A percentile compares a stretch with the other conserved stretches of the same genome.
Conservation (phyloP, 92 coral and sea anemone species). For the Epizoanthus rinbou region DNA sequence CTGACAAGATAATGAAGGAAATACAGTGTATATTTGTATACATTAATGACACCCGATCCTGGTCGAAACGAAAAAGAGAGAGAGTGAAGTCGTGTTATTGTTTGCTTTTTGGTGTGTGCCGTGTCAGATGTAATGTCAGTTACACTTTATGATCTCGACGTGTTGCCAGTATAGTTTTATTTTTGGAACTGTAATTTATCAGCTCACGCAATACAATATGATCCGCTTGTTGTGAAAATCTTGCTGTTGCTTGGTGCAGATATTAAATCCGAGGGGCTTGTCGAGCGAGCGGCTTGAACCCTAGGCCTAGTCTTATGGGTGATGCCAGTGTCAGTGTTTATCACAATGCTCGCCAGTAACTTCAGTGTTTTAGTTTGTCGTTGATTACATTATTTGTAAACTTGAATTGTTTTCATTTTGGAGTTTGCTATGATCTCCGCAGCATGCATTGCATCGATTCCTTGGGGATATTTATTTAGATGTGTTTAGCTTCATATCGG, state of each 20-base stretch:
- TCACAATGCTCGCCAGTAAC: constrained; percentile 4
- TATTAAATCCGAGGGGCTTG: not conserved
- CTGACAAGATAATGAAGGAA: constrained; percentile 39
- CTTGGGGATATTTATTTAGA: constrained; percentile 32
- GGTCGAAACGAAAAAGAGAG: constrained; percentile 10
- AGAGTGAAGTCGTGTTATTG: constrained; percentile 30
- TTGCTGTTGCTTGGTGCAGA: constrained; percentile 17
- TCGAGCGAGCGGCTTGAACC: not conserved
- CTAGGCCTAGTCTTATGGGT: not conserved
- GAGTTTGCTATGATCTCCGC: not conserved
- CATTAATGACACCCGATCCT: constrained; percentile 40
- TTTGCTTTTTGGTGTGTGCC: constrained; percentile 39
- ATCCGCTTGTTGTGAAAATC: constrained; percentile 12
- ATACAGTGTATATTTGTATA: constrained; percentile 19
- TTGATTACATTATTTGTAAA: not conserved
- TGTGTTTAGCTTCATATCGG: constrained; percentile 16
- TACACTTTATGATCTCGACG: constrained; percentile 34
- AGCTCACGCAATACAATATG: constrained; percentile 42
- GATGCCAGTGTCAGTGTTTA: constrained; percentile 4
- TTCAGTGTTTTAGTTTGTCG: not conserved
- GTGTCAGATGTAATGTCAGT: constrained; percentile 45
- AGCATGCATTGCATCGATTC: not conserved
- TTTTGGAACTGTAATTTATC: constrained; percentile 43
- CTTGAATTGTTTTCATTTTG: constrained; percentile 11
- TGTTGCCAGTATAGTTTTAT: constrained; percentile 38